Evolutionary conservation across 2,797 vertebrate species (phyloP), one percentile per base, ranked within the genome.

Genomic region (Anniella stebbinsi): DNA sequence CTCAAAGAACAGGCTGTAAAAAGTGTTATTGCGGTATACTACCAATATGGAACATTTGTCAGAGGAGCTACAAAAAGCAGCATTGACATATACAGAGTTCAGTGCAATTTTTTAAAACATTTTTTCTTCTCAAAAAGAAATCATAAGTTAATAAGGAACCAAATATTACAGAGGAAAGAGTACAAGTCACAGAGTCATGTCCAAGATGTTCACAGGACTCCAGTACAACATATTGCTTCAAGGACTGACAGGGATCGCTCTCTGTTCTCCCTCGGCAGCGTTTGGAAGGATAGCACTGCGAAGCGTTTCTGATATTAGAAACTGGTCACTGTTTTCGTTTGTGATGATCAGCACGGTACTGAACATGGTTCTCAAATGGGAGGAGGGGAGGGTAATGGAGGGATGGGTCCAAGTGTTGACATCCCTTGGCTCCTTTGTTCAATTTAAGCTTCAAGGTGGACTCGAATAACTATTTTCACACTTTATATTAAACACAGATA

Each of bases 1-100:
- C 97, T 95, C 95, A 95, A 95, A 96, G 95, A 97, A 95, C 97
- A 94, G 97, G 97, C 97, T 97, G 98, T 99, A 99, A 98, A 98
- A 99, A 99, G 98, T 98, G 98, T 98, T 98, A 99, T 99, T 99
- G 98, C 98, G 97, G 98, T 98, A 98, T 98, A 98, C 98, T 98
- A 99, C 98, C 99, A 98, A 98, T 98, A 98, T 98, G 98, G 97
- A 97, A 98, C 95, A 95, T 97, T 98, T 95, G 95, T 97, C 97
- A 98, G 98, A 98, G 95, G 98, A 97, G 98, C 98, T 98, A 99
- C 98, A 97, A 98, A 97, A 98, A 98, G 98, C 98, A 98, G 97
- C 98, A 98, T 98, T 97, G 93, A 97, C 93, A 97, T 98, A 98
- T 98, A 98, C 97, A 98, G 97, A 98, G 97, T 97, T 99, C 99